Percentiles rank a stretch among this genome's conserved stretches.
phyloP scores from a whole-genome alignment of 2,113 vertebrate species.

The Papio anubis region DNA sequence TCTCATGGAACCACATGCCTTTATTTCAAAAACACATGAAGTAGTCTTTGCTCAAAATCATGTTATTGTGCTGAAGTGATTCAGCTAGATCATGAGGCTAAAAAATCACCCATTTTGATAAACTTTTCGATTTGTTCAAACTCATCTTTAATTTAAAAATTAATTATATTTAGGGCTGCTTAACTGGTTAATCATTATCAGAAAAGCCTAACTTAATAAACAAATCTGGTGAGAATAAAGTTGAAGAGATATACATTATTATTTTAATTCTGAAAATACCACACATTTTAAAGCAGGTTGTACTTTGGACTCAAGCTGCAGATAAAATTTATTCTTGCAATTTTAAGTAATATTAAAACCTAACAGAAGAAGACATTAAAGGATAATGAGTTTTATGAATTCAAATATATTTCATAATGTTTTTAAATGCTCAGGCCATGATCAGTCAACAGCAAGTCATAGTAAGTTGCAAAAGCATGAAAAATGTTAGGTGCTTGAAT shows the following conservation, averaged over 20 bases:
- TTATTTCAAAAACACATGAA: neutral
- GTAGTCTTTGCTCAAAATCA: neutral
- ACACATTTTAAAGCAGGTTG: neutral
- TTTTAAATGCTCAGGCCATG: neutral
- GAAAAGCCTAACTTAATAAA: neutral
- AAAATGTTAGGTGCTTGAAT: neutral
- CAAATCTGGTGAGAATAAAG: neutral
- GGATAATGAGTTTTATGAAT: neutral
- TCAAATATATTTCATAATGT: neutral
- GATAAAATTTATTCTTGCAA: neutral
- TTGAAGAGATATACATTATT: neutral
- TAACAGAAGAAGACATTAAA: neutral
- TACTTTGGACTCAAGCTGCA: neutral
- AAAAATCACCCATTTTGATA: neutral
- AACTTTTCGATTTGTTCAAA: neutral
- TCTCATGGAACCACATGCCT: neutral
- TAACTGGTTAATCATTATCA: neutral
- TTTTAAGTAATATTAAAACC: neutral
- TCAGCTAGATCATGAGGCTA: neutral
- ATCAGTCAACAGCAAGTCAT: neutral
- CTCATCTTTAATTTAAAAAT: neutral
- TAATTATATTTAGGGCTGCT: neutral
- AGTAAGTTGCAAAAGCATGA: neutral
- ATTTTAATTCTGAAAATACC: neutral
- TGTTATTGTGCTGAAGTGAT: neutral